These are phyloP conservation scores for Conchocele bisecta DNA, from an alignment of 2,888 invertebrate genomes.

Conservation along the genomic window DNA sequence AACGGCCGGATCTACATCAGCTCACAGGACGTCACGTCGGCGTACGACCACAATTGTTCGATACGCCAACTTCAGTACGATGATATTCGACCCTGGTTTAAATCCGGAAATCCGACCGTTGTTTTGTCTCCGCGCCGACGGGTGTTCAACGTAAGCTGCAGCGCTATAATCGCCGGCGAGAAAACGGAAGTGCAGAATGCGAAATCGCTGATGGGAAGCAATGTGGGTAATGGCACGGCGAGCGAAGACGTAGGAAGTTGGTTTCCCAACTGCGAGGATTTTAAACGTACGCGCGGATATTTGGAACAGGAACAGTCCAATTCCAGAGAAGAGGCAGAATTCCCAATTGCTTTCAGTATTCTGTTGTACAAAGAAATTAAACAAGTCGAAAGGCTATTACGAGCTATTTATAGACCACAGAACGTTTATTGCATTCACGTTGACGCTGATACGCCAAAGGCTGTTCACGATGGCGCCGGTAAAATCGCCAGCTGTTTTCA, in stretches of 20 bases:
- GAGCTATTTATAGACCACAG: conserved; percentile 77
- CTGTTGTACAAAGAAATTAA: conserved; percentile 74
- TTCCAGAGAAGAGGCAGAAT: conserved; percentile 64
- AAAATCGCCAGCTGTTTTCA: conserved; percentile 75
- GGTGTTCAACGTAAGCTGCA: conserved; percentile 61
- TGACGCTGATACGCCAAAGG: conserved; percentile 67
- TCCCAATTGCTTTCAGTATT: conserved; percentile 78
- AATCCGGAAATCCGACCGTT: too few species aligned
- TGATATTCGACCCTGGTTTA: too few species aligned
- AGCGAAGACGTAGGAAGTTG: too few species aligned
- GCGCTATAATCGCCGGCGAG: conserved; percentile 62
- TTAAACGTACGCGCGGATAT: conserved; percentile 60
- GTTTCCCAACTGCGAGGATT: conserved; percentile 70
- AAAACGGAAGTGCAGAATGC: conserved; percentile 62
- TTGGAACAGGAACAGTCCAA: conserved; percentile 8
- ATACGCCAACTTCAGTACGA: too few species aligned
- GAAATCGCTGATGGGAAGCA: conserved; percentile 24
- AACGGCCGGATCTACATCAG: too few species aligned
- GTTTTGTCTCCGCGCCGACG: too few species aligned
- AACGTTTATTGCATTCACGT: conserved; percentile 81
- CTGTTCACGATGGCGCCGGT: conserved; percentile 60
- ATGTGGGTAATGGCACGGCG: too few species aligned
- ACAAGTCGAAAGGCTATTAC: conserved; percentile 75
- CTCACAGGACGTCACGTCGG: too few species aligned
- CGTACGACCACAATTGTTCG: too few species aligned